phyloP scores from a whole-genome alignment of 2,888 invertebrate species.

The Embidobia sp. region DNA sequence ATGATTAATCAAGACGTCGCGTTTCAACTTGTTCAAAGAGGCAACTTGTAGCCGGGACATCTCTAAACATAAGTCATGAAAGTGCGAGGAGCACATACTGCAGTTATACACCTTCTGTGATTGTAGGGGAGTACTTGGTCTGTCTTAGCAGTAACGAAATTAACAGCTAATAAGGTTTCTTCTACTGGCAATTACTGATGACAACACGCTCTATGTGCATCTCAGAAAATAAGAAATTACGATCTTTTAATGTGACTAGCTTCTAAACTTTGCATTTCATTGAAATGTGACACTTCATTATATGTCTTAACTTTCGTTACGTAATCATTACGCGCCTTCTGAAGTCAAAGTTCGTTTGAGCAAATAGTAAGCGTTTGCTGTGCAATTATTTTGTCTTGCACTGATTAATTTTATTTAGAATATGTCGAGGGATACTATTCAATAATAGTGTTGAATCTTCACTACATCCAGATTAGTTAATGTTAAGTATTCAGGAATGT shows the following conservation, averaged over 20 bases:
- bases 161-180: constrained; percentile 56
- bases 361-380: background rate
- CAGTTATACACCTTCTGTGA: constrained; percentile 33
- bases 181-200: constrained; percentile 43
- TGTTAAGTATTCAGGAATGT: too few species aligned
- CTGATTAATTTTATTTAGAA: background rate
- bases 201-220: constrained; percentile 6
- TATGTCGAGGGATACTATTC: too few species aligned
- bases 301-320: constrained; percentile 10
- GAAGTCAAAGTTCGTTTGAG: background rate
- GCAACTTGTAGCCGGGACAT: constrained; percentile 16
- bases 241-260: constrained; percentile 30
- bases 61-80: constrained; percentile 35
- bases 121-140: constrained; percentile 11
- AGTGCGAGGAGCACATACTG: constrained; percentile 37
- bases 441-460: too few species aligned
- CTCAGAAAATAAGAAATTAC: constrained; percentile 37
- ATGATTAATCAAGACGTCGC: constrained; percentile 47
- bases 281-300: constrained; percentile 20
- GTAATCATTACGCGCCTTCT: background rate
- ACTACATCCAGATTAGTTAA: too few species aligned
- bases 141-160: constrained; percentile 41
- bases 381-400: background rate
- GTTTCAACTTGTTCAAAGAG: constrained; percentile 34
- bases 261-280: constrained; percentile 23